Percentiles rank a stretch among this genome's conserved stretches.
Evolutionary conservation across 2,797 vertebrate genomes (phyloP).

Genomic region (Limosa lapponica): DNA sequence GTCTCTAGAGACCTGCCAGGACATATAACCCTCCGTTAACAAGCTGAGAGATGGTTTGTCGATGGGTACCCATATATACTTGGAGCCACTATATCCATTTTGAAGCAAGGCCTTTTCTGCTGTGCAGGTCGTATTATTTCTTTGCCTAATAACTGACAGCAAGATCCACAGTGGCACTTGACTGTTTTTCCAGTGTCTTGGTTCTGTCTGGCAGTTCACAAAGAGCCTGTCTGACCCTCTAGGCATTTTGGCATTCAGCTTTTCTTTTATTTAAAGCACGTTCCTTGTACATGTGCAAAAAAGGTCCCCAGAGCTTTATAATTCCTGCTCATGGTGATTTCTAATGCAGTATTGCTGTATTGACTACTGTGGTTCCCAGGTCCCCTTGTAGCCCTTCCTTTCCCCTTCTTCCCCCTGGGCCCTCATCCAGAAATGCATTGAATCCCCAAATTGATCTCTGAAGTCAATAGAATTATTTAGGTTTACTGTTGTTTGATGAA

Average conservation of each 20-base stretch:
- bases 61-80: background rate
- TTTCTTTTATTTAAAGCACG: background rate
- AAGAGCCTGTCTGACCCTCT: background rate
- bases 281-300: background rate
- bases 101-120: background rate
- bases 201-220: slow-evolving; percentile 8
- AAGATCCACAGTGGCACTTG: background rate
- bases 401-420: no score
- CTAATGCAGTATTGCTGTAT: background rate
- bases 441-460: background rate
- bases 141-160: slow-evolving; percentile 22
- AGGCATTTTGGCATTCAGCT: slow-evolving; percentile 14
- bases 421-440: background rate
- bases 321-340: background rate
- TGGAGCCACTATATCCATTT: background rate
- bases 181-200: slow-evolving; percentile 7
- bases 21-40: background rate
- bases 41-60: slow-evolving; percentile 37
- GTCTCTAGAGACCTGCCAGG: slow-evolving; percentile 26
- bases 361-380: background rate
- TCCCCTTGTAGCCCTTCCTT: background rate
- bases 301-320: background rate
- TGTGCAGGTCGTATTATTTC: background rate
- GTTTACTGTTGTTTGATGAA: background rate
- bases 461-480: background rate